Conservation (phyloP, 2,113 vertebrate species). For the Mixornis gularis region DNA sequence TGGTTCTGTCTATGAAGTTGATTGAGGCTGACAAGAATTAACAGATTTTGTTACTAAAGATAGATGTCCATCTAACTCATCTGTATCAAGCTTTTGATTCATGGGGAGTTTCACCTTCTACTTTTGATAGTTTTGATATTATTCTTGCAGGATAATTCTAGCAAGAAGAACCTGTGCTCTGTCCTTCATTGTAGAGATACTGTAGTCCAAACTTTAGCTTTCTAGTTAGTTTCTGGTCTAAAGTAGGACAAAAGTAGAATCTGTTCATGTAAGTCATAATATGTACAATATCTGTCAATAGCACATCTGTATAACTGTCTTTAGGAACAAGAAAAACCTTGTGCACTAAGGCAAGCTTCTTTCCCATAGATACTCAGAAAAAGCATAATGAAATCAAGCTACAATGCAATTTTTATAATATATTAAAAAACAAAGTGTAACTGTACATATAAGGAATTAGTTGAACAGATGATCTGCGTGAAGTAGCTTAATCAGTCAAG, state of each 20-base stretch:
- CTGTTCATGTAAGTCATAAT: neutral
- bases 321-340: neutral
- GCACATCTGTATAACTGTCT: neutral
- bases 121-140: neutral
- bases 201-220: neutral
- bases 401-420: neutral
- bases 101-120: neutral
- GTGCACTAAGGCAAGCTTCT: rapidly evolving
- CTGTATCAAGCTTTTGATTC: neutral
- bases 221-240: neutral
- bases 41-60: neutral
- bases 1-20: neutral
- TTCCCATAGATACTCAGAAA: neutral
- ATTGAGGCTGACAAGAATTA: neutral
- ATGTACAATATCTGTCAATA: neutral
- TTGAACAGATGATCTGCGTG: neutral
- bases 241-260: neutral
- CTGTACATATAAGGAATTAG: neutral
- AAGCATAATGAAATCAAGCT: neutral
- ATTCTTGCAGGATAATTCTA: neutral
- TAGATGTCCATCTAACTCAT: neutral
- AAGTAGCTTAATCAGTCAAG: neutral
- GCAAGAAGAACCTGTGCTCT: neutral
- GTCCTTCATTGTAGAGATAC: neutral
- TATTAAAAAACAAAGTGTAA: neutral